A percentile compares a stretch with the other conserved stretches of the same genome.
phyloP scores from a whole-genome alignment of 2,888 invertebrate genomes.

The Eupithecia subfuscata region DNA sequence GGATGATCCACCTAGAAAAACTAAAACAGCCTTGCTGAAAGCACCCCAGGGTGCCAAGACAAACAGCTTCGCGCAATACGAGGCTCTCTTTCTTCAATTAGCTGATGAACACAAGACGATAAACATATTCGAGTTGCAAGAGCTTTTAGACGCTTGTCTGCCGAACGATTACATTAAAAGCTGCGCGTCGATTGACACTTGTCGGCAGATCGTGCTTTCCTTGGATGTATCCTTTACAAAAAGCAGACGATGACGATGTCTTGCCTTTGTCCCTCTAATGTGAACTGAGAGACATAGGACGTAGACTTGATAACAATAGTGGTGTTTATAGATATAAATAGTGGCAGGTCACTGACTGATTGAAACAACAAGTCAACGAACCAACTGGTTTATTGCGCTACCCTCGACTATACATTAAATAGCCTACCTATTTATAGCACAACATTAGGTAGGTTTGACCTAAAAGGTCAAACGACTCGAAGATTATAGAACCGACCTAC shows the following conservation, averaged over 20 bases:
- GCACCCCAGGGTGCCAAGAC: constrained; percentile 88
- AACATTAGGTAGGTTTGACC: too few species aligned
- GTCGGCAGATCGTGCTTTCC: constrained; percentile 94
- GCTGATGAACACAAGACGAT: constrained; percentile 96
- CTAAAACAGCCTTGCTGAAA: constrained; percentile 90
- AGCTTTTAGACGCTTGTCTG: constrained; percentile 93
- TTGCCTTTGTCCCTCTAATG: neutral
- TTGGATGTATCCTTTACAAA: constrained; percentile 91
- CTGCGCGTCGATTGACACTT: constrained; percentile 96
- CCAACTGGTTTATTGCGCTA: too few species aligned
- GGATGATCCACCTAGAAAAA: constrained; percentile 86
- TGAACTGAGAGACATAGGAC: too few species aligned
- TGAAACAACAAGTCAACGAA: too few species aligned
- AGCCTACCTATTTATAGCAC: too few species aligned
- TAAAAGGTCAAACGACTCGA: neutral
- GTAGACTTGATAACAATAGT: too few species aligned
- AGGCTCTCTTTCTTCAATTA: constrained; percentile 94
- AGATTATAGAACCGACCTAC: neutral
- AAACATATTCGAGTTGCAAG: constrained; percentile 95
- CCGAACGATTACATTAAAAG: constrained; percentile 98
- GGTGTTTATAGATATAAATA: too few species aligned
- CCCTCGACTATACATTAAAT: too few species aligned
- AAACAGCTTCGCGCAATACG: constrained; percentile 92
- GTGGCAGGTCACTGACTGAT: too few species aligned
- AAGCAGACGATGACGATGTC: constrained; percentile 1